Percentiles rank a stretch among this genome's conserved stretches.
Conservation (phyloP, 2,888 invertebrate genomes). For the Rhamnusium bicolor region DNA sequence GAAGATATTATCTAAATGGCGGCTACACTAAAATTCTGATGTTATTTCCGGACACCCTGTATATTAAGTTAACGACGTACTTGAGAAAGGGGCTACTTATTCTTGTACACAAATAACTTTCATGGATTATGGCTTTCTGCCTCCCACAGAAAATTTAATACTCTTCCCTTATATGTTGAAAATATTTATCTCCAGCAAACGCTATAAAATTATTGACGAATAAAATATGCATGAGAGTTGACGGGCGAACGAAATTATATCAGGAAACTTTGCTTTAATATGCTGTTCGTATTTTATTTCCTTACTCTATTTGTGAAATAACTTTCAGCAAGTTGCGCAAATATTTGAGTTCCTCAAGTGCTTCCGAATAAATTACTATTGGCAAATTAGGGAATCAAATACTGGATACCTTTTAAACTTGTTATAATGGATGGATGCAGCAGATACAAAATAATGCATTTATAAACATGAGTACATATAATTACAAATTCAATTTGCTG, state of each 20-base stretch:
- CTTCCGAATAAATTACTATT: not conserved
- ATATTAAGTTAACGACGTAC: too few species aligned
- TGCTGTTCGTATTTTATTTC: not conserved
- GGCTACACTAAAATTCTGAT: too few species aligned
- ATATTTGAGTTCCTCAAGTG: not conserved
- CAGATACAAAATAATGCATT: too few species aligned
- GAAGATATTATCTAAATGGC: too few species aligned
- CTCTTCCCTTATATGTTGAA: not conserved
- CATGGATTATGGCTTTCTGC: too few species aligned
- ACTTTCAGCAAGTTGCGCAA: not conserved
- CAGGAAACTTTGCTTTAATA: not conserved
- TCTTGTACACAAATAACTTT: too few species aligned
- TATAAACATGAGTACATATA: too few species aligned
- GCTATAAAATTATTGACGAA: not conserved
- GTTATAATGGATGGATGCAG: not conserved
- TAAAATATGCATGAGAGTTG: not conserved
- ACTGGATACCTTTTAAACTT: too few species aligned
- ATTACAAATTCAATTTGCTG: too few species aligned
- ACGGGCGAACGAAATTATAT: constrained; percentile 7
- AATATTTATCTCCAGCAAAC: not conserved
- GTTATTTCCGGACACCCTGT: too few species aligned
- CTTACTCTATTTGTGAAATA: not conserved
- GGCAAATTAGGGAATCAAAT: not conserved
- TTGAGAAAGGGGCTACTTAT: too few species aligned
- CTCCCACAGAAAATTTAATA: too few species aligned